Conservation (phyloP, 2,113 vertebrate species). For the Eurypyga helias region DNA sequence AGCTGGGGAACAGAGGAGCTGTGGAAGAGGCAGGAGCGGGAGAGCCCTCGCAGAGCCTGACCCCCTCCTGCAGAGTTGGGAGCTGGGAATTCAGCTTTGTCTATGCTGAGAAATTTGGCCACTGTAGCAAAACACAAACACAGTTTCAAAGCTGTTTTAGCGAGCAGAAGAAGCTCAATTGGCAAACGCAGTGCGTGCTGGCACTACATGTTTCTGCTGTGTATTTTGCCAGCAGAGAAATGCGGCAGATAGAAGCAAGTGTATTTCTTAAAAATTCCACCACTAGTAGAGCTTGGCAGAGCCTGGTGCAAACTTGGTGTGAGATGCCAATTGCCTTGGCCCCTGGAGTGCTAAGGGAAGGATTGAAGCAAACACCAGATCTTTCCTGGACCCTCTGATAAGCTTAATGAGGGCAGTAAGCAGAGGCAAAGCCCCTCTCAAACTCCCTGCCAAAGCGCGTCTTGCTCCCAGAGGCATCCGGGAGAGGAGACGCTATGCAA, state of each 20-base stretch:
- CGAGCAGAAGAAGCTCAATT: neutral
- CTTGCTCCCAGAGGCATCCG: neutral
- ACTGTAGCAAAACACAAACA: neutral
- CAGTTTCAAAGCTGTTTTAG: neutral
- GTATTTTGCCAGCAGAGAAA: neutral
- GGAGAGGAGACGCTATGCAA: neutral
- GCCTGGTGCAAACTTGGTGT: neutral
- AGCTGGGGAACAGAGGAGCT: neutral
- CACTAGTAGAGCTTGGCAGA: neutral
- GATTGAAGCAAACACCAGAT: neutral
- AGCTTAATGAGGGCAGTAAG: neutral
- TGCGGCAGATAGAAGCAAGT: neutral
- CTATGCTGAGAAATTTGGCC: neutral
- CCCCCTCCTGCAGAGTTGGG: neutral
- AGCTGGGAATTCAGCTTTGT: neutral
- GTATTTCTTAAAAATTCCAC: neutral
- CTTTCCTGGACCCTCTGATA: neutral
- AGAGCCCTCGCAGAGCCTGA: neutral
- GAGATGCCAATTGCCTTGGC: neutral
- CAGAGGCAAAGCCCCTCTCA: neutral
- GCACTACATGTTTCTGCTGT: fast-evolving
- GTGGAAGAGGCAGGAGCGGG: neutral
- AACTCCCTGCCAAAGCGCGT: neutral
- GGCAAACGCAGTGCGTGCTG: neutral
- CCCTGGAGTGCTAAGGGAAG: neutral